Evolutionary conservation across 2,797 vertebrate species (phyloP).

Genomic region (Etheostoma perlongum): DNA sequence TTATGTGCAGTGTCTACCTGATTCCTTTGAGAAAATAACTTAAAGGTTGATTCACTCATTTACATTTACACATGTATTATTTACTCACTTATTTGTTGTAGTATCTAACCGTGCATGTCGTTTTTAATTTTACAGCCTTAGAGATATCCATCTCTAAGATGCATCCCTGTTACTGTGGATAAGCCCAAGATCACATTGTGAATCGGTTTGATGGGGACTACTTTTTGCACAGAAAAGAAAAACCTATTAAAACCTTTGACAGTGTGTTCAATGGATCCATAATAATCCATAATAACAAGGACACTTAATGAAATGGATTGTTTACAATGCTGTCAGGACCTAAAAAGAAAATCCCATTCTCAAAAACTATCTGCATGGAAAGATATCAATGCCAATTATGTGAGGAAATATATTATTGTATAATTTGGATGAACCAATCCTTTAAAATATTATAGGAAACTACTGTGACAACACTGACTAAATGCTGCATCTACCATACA

Average conservation of each 20-base stretch:
- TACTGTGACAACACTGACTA: background rate
- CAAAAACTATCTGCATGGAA: background rate
- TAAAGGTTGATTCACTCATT: background rate
- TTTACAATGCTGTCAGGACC: background rate
- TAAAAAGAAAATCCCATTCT: background rate
- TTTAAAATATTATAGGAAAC: background rate
- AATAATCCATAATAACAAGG: constrained; percentile 1
- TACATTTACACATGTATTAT: background rate
- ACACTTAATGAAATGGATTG: background rate
- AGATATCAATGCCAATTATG: background rate
- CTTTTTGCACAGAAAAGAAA: background rate
- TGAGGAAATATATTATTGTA: background rate
- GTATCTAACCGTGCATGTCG: background rate
- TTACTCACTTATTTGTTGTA: background rate
- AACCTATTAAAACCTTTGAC: too few relatives aligned
- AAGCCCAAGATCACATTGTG: background rate
- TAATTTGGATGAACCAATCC: background rate
- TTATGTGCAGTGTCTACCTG: background rate
- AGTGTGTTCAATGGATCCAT: background rate
- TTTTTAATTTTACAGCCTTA: background rate
- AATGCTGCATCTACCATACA: background rate
- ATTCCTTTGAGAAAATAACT: background rate
- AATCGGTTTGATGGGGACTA: background rate
- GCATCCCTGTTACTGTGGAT: background rate
- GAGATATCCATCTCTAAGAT: background rate